Evolutionary conservation across 1,140 invertebrate species (phyloP).

Genomic region (Brachionus angularis): DNA sequence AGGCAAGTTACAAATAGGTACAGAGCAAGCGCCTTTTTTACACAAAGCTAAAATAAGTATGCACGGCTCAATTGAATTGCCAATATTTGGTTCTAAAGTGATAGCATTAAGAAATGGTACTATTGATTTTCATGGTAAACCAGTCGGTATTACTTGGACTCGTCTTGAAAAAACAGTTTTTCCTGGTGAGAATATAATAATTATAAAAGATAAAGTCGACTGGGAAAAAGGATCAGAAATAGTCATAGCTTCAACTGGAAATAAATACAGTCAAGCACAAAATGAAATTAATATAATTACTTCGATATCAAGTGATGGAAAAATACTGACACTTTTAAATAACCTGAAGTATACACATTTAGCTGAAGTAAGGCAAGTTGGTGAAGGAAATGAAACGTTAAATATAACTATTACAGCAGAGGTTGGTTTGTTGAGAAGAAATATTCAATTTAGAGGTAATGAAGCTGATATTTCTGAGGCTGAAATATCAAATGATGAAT

Average conservation of each 20-base stretch:
- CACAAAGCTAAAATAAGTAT: slow-evolving; percentile 45
- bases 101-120: slow-evolving; percentile 46
- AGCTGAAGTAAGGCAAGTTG: neutral
- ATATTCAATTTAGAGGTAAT: slow-evolving; percentile 45
- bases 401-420: slow-evolving; percentile 45
- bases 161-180: slow-evolving; percentile 48
- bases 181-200: slow-evolving; percentile 46
- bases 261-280: slow-evolving; percentile 46
- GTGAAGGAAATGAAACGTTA: neutral
- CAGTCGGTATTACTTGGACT: slow-evolving; percentile 51
- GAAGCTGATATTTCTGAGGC: slow-evolving; percentile 45
- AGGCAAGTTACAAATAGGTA: slow-evolving; percentile 46
- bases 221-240: slow-evolving; percentile 53
- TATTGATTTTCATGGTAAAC: slow-evolving; percentile 47
- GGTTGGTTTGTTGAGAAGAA: slow-evolving; percentile 45
- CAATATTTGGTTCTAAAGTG: slow-evolving; percentile 46
- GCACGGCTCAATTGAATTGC: slow-evolving; percentile 44
- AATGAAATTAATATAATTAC: slow-evolving; percentile 50
- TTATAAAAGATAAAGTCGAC: slow-evolving; percentile 47
- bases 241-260: slow-evolving; percentile 54
- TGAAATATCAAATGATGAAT: slow-evolving; percentile 48
- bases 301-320: slow-evolving; percentile 47
- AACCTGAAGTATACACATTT: slow-evolving; percentile 47
- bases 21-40: slow-evolving; percentile 45
- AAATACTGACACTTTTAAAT: slow-evolving; percentile 48